Evolutionary conservation across 2,113 vertebrate species (phyloP).

Genomic region (Labeo catla): DNA sequence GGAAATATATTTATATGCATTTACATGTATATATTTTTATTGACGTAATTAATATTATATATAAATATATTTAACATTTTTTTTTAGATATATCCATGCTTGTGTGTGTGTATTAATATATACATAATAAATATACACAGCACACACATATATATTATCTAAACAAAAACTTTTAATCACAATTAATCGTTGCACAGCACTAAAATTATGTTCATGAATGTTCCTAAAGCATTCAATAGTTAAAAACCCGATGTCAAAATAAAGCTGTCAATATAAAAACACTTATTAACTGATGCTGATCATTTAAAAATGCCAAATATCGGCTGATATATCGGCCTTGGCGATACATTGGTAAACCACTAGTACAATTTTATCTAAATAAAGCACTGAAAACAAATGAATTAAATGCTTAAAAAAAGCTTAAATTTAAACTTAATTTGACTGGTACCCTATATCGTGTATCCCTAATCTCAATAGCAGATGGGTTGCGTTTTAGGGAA

Average conservation of each 20-base stretch:
- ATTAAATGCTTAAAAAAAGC: neutral
- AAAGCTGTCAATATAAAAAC: neutral
- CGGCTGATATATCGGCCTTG: neutral
- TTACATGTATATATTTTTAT: too few species aligned
- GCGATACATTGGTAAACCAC: too few species aligned
- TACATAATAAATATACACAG: too few species aligned
- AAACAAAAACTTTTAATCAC: too few species aligned
- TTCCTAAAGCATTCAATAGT: neutral
- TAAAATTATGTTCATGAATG: neutral
- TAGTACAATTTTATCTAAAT: neutral
- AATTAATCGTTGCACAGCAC: too few species aligned
- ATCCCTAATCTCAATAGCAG: neutral
- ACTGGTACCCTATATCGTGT: neutral
- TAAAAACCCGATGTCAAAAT: neutral
- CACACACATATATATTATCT: too few species aligned
- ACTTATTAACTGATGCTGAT: neutral
- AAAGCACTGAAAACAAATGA: too few species aligned
- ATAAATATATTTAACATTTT: too few species aligned
- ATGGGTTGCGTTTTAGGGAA: neutral
- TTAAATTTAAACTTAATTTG: neutral
- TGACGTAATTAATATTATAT: too few species aligned
- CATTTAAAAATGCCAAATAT: neutral
- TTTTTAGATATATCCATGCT: too few species aligned
- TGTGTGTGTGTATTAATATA: too few species aligned
- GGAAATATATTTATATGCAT: too few species aligned